Percentiles rank a stretch among this genome's conserved stretches.
Conservation (phyloP, 2,888 invertebrate species). For the Ptychoptera albimana region DNA sequence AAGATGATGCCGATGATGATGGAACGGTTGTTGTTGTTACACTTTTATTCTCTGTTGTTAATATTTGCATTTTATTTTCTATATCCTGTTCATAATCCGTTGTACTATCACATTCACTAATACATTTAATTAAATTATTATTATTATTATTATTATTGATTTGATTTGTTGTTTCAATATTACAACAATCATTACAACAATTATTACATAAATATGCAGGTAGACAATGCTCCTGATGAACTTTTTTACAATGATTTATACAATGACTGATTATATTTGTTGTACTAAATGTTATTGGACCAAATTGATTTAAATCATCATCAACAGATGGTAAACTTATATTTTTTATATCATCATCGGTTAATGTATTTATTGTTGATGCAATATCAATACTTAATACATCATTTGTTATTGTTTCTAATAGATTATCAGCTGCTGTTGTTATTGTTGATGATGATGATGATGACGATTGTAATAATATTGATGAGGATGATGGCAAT, state of each 20-base stretch:
- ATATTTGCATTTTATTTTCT: slow-evolving; percentile 2
- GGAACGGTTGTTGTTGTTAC: neutral
- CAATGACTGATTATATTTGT: neutral
- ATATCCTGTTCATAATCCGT: slow-evolving; percentile 13
- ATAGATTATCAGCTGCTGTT: neutral
- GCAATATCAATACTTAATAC: slow-evolving; percentile 4
- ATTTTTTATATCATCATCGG: neutral
- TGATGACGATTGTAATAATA: neutral
- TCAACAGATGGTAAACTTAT: slow-evolving; percentile 3
- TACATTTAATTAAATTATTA: slow-evolving; percentile 12
- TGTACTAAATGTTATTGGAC: slow-evolving; percentile 7
- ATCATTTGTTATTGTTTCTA: slow-evolving; percentile 1
- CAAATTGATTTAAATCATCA: slow-evolving; percentile 9
- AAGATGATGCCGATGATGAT: neutral
- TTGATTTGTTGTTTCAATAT: neutral
- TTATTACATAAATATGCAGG: no score
- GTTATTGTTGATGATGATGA: neutral
- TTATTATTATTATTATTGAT: slow-evolving; percentile 10
- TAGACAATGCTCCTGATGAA: no score
- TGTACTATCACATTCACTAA: slow-evolving; percentile 18
- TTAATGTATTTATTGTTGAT: neutral
- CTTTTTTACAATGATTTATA: neutral
- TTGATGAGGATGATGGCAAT: neutral
- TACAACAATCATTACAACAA: no score
- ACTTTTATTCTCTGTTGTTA: neutral